phyloP scores from a whole-genome alignment of 2,888 invertebrate species.

The Conistra vaccinii region DNA sequence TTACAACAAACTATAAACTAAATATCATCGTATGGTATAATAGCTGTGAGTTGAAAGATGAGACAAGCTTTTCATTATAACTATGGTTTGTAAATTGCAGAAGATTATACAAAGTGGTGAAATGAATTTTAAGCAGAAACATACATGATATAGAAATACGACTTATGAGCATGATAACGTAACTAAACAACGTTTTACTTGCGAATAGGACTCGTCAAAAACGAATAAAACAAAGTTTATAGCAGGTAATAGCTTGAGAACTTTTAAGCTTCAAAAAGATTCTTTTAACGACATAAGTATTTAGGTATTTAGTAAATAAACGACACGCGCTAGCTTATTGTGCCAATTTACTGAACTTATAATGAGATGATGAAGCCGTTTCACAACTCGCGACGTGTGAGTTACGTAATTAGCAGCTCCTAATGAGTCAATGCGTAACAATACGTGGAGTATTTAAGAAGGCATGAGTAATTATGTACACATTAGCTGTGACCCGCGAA shows the following conservation, averaged over 20 bases:
- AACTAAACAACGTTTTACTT: background rate
- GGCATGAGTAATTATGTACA: constrained; percentile 3
- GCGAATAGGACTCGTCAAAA: background rate
- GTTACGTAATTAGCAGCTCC: constrained; percentile 39
- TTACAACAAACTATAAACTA: background rate
- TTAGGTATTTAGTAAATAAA: background rate
- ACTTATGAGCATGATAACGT: background rate
- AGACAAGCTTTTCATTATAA: background rate
- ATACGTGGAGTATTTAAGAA: constrained; percentile 18
- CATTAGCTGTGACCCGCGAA: background rate
- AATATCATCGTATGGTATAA: background rate
- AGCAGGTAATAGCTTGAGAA: background rate
- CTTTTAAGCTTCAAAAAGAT: background rate
- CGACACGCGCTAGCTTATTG: background rate
- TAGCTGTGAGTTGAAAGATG: background rate
- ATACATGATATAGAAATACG: background rate
- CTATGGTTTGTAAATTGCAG: background rate
- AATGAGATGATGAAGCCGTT: constrained; percentile 40
- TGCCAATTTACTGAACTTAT: constrained; percentile 36
- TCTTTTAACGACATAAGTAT: background rate
- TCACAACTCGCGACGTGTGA: constrained; percentile 30
- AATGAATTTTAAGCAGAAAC: background rate
- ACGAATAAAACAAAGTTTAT: background rate
- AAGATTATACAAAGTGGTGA: background rate
- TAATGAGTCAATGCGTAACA: constrained; percentile 42